Conservation (phyloP, 2,113 vertebrate genomes). For the Hippocampus zosterae region DNA sequence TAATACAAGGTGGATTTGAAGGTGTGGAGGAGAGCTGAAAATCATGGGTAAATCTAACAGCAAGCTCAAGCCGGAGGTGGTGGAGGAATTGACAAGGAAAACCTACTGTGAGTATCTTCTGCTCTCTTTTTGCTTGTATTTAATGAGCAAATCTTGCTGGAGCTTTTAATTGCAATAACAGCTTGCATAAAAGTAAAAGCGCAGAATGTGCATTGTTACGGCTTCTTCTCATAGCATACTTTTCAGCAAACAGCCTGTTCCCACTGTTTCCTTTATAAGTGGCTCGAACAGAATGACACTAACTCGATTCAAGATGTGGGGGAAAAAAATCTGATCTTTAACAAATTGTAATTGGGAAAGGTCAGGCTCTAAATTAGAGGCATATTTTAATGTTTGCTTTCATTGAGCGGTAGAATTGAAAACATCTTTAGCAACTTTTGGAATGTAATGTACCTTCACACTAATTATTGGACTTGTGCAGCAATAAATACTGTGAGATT, state of each 20-base stretch:
- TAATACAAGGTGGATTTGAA: constrained; percentile 57
- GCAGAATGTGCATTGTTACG: constrained; percentile 3
- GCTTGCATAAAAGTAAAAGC: not conserved
- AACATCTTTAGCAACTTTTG: not conserved
- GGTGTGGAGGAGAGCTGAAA: constrained; percentile 47
- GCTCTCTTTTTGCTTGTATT: not conserved
- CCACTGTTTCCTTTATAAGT: not conserved
- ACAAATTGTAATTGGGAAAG: constrained; percentile 32
- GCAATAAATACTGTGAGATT: not conserved
- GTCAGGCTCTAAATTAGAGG: constrained; percentile 31
- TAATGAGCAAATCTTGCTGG: not conserved
- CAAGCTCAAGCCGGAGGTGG: constrained; percentile 91
- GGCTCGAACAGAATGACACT: not conserved
- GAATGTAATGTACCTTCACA: no score
- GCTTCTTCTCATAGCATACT: constrained; percentile 22
- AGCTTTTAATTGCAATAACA: constrained; percentile 4
- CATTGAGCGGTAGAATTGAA: constrained; percentile 34
- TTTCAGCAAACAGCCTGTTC: constrained; percentile 16
- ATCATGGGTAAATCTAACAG: constrained; percentile 94
- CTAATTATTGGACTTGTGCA: constrained; percentile 1
- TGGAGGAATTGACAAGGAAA: constrained; percentile 90
- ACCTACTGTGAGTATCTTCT: constrained; percentile 85
- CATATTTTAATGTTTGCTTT: constrained; percentile 43
- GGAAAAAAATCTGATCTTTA: constrained; percentile 25
- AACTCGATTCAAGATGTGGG: constrained; percentile 26